Conservation (phyloP, 2,888 invertebrate genomes). For the Agrochola lychnidis region DNA sequence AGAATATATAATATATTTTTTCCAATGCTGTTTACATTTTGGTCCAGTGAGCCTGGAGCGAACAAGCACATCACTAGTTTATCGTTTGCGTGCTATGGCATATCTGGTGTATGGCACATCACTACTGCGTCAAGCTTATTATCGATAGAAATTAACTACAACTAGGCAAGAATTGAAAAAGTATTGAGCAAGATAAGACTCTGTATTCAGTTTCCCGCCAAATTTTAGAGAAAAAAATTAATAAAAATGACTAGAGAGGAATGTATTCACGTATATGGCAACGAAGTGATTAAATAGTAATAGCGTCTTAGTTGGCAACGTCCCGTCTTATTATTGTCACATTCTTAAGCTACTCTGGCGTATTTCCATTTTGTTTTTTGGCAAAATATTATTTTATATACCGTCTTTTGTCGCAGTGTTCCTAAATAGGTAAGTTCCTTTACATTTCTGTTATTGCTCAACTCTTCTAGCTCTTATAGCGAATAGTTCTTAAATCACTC, state of each 20-base stretch:
- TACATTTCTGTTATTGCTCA: constrained; percentile 41
- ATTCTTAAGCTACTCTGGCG: constrained; percentile 84
- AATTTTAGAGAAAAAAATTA: constrained; percentile 66
- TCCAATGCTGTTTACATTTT: constrained; percentile 81
- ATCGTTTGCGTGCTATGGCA: constrained; percentile 77
- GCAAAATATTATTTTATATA: constrained; percentile 63
- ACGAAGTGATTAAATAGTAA: constrained; percentile 70
- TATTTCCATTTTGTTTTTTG: constrained; percentile 65
- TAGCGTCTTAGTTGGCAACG: constrained; percentile 85
- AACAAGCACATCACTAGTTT: constrained; percentile 78
- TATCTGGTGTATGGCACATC: constrained; percentile 85
- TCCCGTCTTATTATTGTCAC: constrained; percentile 87
- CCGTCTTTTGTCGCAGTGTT: constrained; percentile 52
- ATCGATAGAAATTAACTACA: constrained; percentile 75
- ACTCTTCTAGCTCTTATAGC: constrained; percentile 22
- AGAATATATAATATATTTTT: constrained; percentile 78
- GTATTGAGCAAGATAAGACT: constrained; percentile 87
- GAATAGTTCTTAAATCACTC: constrained; percentile 31
- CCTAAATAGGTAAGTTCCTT: constrained; percentile 40
- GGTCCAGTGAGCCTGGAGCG: constrained; percentile 86
- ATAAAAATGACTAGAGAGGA: constrained; percentile 88
- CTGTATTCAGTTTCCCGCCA: constrained; percentile 76
- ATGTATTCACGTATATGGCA: constrained; percentile 83
- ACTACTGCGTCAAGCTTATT: constrained; percentile 84
- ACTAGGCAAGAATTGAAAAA: constrained; percentile 82